Evolutionary conservation across 2,113 vertebrate genomes (phyloP), one percentile per base, ranked within the genome.

Genomic region (Sorex fumeus): DNA sequence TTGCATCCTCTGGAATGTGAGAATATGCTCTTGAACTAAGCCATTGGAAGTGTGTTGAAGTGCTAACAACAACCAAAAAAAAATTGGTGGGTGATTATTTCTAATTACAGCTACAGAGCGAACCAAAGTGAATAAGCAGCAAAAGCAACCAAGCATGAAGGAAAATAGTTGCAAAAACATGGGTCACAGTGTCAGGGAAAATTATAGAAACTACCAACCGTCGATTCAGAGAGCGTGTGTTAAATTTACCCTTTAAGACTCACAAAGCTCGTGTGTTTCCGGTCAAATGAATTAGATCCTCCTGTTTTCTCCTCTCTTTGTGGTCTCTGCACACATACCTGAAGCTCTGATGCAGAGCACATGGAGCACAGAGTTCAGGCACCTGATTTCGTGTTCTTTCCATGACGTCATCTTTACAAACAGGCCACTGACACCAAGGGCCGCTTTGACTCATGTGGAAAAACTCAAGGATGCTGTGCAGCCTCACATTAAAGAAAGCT

Each of bases 401-500:
- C 0, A 93, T 97, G 96, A 98, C 95, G 94, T 97, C 97, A 95
- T 71, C 96, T 95, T 95, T 71, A 75, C 36, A 97, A 97, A 96
- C 45, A 70, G 40, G 87, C 67, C 3, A 25, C 71, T 91, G 90
- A 96, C 88, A 97, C 2, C 0, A 40, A 96, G 50, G 91, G 74
- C 71, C 84, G 60, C 95, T 96, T 96, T 91, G 67, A 95, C 88
- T 92, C 89, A 94, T 90, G 96, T 95, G 84, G 95, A 97, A 97
- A 97, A 96, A 95, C 62, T 96, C 95, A 87, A 87, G 95, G 93
- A 87, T 93, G 93, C 92, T 67, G n/a, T 25, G 72, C 90, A 92
- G 47, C n/a, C 89, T 87, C 84, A 78, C 78, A 75, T 95, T 96
- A 97, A 93, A 97, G 96, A 92, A 92, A 80, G 96, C 96, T 95